phyloP scores from a whole-genome alignment of 2,888 invertebrate genomes.

The Plagodis pulveraria region DNA sequence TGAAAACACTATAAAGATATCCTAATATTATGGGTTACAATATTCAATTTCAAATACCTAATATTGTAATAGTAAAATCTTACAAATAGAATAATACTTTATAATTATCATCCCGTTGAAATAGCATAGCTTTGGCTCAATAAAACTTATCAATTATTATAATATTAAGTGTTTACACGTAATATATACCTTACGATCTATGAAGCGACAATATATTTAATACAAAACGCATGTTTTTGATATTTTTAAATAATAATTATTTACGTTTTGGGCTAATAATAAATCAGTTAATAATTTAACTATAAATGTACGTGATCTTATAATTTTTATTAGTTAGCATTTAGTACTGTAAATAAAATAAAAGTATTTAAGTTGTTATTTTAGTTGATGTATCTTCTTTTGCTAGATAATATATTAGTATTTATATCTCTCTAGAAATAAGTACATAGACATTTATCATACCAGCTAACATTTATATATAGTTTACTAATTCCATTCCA shows the following conservation, averaged over 20 bases:
- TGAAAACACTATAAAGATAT: slow-evolving; percentile 20
- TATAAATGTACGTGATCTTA: too few species aligned
- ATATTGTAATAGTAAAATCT: slow-evolving; percentile 54
- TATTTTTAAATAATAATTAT: too few species aligned
- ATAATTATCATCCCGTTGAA: slow-evolving; percentile 53
- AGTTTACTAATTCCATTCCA: not conserved
- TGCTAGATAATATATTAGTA: not conserved
- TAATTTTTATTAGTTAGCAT: too few species aligned
- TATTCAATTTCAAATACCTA: slow-evolving; percentile 42
- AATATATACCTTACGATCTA: slow-evolving; percentile 32
- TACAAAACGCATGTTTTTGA: not conserved
- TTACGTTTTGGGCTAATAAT: too few species aligned
- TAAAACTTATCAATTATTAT: slow-evolving; percentile 45
- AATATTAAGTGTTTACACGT: slow-evolving; percentile 27
- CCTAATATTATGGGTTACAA: slow-evolving; percentile 30
- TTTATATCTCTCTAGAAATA: not conserved
- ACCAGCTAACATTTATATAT: slow-evolving; percentile 8
- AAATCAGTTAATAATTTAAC: too few species aligned
- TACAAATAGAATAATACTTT: slow-evolving; percentile 44
- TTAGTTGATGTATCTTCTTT: too few species aligned
- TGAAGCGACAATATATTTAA: slow-evolving; percentile 34
- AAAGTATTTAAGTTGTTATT: too few species aligned
- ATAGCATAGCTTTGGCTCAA: slow-evolving; percentile 67
- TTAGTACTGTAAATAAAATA: too few species aligned
- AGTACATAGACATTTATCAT: slow-evolving; percentile 12